These are phyloP conservation scores for Psephotus haematonotus DNA, from an alignment of 2,113 vertebrate species.

Conservation along the genomic window DNA sequence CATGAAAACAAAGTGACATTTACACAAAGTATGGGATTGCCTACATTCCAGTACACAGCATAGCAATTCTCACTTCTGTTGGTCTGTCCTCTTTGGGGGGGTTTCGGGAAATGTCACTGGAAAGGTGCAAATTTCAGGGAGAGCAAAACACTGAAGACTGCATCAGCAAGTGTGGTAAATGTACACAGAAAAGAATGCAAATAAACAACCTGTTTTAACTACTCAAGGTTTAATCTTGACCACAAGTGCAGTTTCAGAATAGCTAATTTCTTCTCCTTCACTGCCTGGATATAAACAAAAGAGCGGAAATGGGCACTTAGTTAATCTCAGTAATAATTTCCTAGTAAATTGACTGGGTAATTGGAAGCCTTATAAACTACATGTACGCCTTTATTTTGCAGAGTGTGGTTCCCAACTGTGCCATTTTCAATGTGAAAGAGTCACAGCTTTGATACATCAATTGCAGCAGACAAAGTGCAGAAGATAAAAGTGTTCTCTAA, in stretches of 20 bases:
- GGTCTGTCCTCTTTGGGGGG: neutral
- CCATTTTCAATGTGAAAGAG: neutral
- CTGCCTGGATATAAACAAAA: neutral
- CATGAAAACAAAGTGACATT: neutral
- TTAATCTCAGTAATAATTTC: neutral
- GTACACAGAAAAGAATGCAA: neutral
- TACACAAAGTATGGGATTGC: neutral
- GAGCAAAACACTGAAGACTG: neutral
- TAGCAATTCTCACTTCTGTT: neutral
- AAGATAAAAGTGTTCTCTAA: neutral
- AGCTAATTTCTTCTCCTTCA: neutral
- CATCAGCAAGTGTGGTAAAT: neutral
- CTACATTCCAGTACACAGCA: neutral
- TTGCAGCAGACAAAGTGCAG: neutral
- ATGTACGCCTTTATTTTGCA: neutral
- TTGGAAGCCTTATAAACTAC: neutral
- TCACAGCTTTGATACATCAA: neutral
- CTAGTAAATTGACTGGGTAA: neutral
- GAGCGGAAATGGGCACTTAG: neutral
- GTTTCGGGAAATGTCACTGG: neutral
- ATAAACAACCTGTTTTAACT: neutral
- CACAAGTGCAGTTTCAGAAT: neutral
- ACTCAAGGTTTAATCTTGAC: neutral
- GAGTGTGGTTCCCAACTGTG: neutral
- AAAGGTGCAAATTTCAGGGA: neutral